phyloP scores from a whole-genome alignment of 2,888 invertebrate genomes.

The Lymantria dispar region DNA sequence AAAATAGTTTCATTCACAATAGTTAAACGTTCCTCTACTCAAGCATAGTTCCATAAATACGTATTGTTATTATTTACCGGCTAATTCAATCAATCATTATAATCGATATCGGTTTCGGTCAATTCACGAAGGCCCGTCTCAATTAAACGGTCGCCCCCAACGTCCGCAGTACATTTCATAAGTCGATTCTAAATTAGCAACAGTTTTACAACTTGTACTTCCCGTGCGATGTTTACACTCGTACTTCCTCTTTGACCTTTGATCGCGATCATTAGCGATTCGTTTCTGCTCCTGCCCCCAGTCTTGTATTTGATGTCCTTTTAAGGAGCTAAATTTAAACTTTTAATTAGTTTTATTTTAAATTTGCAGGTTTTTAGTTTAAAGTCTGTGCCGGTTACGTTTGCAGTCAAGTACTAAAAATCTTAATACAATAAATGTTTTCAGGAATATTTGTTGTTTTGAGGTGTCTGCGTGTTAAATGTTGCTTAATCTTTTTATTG shows the following conservation, averaged over 20 bases:
- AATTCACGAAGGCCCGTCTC: conserved; percentile 6
- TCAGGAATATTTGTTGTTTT: too few species aligned
- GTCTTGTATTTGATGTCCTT: too few species aligned
- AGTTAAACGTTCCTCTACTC: too few species aligned
- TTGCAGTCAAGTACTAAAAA: too few species aligned
- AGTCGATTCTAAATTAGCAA: conserved; percentile 33
- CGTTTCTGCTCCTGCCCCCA: background rate
- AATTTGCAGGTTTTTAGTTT: too few species aligned
- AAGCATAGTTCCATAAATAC: background rate
- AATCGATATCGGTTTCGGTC: background rate
- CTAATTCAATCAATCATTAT: background rate
- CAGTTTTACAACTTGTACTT: conserved; percentile 30
- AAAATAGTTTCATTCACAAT: too few species aligned
- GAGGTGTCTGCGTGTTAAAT: too few species aligned
- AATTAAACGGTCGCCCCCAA: conserved; percentile 11
- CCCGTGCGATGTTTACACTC: conserved; percentile 39
- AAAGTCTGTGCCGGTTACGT: too few species aligned
- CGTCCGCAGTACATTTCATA: conserved; percentile 19
- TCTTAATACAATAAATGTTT: too few species aligned
- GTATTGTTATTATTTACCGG: background rate
- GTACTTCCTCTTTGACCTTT: conserved; percentile 31
- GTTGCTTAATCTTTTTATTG: too few species aligned
- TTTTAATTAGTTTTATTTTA: too few species aligned
- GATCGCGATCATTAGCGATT: conserved; percentile 1
- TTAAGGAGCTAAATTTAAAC: too few species aligned